These are phyloP conservation scores for Gastracanthus pulcherrimus DNA, from an alignment of 2,888 invertebrate genomes.

Conservation along the genomic window DNA sequence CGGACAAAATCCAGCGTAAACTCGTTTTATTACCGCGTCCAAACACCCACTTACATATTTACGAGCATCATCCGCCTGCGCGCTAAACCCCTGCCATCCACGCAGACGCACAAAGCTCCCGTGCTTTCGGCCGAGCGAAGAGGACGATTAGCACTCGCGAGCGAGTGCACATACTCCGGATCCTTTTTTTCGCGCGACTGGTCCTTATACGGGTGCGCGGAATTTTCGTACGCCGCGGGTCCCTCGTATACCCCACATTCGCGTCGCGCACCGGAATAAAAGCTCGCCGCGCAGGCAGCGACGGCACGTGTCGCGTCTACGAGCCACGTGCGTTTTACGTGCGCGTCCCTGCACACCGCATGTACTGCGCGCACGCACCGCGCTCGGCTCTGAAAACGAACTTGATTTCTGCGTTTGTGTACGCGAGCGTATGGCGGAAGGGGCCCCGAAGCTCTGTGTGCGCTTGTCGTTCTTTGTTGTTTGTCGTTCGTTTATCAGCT, in stretches of 20 bases:
- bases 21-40: too few species aligned
- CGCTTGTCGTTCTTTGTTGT: background rate
- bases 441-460: background rate
- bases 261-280: background rate
- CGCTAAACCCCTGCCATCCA: too few species aligned
- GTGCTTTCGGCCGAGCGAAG: background rate
- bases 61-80: too few species aligned
- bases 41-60: too few species aligned
- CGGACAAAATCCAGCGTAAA: too few species aligned
- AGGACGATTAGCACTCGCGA: background rate
- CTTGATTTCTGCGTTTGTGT: background rate
- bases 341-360: background rate
- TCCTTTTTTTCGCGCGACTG: background rate
- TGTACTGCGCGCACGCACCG: background rate
- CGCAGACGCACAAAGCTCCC: background rate
- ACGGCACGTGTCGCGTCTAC: slow-evolving; percentile 8
- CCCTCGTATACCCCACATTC: background rate
- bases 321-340: slow-evolving; percentile 12
- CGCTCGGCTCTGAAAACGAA: background rate
- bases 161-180: background rate
- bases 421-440: too few species aligned
- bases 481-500: background rate
- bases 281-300: too few species aligned
- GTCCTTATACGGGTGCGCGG: background rate
- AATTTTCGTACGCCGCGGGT: background rate